These are phyloP conservation scores for Lamellibrachia satsuma DNA, from an alignment of 2,888 invertebrate species.

Conservation along the genomic window DNA sequence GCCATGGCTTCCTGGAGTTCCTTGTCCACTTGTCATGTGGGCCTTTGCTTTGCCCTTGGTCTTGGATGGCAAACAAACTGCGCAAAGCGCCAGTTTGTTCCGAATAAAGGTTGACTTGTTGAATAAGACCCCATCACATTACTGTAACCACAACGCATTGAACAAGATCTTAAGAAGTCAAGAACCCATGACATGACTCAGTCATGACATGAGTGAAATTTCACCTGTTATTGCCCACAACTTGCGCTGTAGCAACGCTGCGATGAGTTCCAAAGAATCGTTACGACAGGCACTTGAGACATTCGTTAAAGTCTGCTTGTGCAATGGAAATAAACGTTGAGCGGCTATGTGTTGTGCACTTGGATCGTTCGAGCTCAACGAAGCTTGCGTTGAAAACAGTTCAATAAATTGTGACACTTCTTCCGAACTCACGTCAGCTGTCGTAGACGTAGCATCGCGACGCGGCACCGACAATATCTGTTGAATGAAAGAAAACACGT, in stretches of 20 bases:
- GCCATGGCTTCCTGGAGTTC: too few species aligned
- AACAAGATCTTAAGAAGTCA: too few species aligned
- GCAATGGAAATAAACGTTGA: background rate
- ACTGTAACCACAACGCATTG: too few species aligned
- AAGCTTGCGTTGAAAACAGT: background rate
- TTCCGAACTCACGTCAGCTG: background rate
- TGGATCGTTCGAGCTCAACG: background rate
- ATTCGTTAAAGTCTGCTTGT: background rate
- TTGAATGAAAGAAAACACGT: background rate
- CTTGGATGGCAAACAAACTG: too few species aligned
- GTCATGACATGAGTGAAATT: background rate
- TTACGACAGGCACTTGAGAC: constrained; percentile 10
- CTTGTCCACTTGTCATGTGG: too few species aligned
- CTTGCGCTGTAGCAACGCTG: constrained; percentile 8
- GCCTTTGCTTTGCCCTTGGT: too few species aligned
- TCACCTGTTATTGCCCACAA: constrained; percentile 28
- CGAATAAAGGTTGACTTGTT: too few species aligned
- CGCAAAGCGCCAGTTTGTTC: too few species aligned
- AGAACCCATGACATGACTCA: too few species aligned
- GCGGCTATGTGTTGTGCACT: background rate
- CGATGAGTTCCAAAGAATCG: background rate
- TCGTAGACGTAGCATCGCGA: background rate
- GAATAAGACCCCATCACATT: too few species aligned
- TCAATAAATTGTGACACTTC: background rate
- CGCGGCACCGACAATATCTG: background rate